Conservation (phyloP, 2,113 vertebrate genomes). For the Elachura formosa region DNA sequence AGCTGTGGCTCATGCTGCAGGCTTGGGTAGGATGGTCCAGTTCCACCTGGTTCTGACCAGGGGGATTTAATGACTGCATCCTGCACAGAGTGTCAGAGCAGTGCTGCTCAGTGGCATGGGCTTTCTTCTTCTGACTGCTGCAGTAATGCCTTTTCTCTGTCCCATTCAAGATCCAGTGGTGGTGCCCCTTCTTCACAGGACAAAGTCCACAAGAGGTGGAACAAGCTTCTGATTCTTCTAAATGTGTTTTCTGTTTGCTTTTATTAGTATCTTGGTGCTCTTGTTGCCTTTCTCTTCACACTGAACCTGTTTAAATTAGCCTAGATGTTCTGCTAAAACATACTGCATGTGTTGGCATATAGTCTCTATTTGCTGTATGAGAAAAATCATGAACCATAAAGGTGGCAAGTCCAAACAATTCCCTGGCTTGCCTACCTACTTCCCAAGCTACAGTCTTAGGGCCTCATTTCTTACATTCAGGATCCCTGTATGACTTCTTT, state of each 20-base stretch:
- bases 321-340: neutral
- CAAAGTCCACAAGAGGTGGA: neutral
- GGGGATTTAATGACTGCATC: neutral
- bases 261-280: neutral
- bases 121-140: neutral
- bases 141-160: neutral
- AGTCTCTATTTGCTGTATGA: neutral
- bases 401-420: neutral
- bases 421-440: neutral
- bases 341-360: neutral
- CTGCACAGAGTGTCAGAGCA: accelerated
- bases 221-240: neutral
- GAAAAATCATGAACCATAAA: neutral
- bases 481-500: neutral
- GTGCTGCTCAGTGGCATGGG: neutral
- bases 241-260: neutral
- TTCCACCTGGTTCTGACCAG: neutral
- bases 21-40: neutral
- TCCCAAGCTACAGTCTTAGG: neutral
- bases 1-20: neutral
- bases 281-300: neutral
- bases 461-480: neutral
- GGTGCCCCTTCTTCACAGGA: neutral
- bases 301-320: neutral
- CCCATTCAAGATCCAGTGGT: neutral